phyloP scores from a whole-genome alignment of 2,113 vertebrate species.

The Diglossa brunneiventris region DNA sequence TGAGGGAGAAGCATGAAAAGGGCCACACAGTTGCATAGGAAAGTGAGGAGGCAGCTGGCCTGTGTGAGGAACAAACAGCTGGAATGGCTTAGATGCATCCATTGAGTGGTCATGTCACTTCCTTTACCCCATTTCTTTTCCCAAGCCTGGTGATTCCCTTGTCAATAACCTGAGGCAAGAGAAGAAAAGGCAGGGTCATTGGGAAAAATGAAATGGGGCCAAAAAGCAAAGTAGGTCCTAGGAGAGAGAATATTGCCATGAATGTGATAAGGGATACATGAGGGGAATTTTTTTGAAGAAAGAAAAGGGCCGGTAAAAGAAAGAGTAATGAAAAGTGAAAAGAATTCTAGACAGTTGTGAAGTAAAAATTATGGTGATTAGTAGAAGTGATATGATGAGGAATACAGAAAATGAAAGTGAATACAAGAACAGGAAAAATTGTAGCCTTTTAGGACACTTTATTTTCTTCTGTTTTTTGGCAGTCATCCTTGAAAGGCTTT shows the following conservation, averaged over 20 bases:
- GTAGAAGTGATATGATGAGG: neutral
- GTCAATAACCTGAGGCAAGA: neutral
- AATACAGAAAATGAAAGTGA: neutral
- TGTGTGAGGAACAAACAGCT: accelerated
- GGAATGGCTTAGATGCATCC: neutral
- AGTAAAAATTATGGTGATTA: neutral
- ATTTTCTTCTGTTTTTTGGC: neutral
- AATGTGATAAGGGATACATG: neutral
- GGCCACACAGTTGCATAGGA: neutral
- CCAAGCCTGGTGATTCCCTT: neutral
- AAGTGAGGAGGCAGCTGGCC: neutral
- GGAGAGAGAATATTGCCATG: neutral
- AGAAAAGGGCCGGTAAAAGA: neutral
- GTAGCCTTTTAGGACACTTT: neutral
- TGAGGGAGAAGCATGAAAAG: neutral
- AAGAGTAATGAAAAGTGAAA: neutral
- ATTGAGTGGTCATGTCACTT: neutral
- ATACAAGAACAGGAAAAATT: neutral
- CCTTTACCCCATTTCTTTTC: neutral
- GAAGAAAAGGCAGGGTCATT: neutral
- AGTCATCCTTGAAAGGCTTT: neutral
- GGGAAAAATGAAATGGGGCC: neutral
- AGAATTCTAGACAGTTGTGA: neutral
- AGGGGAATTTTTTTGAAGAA: neutral
- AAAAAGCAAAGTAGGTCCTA: neutral